Percentiles rank a stretch among this genome's conserved stretches.
Conservation (phyloP, 2,113 vertebrate species). For the Cyrtonyx montezumae region DNA sequence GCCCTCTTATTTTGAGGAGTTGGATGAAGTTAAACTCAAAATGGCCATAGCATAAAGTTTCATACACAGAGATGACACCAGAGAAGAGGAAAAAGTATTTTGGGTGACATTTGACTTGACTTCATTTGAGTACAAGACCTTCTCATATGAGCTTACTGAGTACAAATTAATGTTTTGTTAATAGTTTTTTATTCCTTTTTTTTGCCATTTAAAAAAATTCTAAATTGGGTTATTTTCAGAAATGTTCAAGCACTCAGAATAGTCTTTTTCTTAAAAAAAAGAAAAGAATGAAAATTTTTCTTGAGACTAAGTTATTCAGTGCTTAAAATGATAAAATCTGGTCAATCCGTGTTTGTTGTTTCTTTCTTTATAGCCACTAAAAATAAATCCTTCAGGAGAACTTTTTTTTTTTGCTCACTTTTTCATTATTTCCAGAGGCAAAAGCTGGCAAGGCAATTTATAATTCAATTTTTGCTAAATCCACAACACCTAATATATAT, state of each 20-base stretch:
- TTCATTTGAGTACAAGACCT: constrained; percentile 5
- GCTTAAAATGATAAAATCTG: constrained; percentile 73
- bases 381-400: constrained; percentile 82
- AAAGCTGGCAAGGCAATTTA: constrained; percentile 90
- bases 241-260: not conserved
- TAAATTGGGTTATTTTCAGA: constrained; percentile 38
- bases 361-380: constrained; percentile 77
- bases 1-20: not conserved
- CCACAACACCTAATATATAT: constrained; percentile 97
- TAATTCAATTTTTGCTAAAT: constrained; percentile 92
- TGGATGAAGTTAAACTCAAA: constrained; percentile 30
- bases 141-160: constrained; percentile 40
- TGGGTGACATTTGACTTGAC: constrained; percentile 55
- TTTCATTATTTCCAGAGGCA: constrained; percentile 90
- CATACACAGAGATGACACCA: constrained; percentile 23
- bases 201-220: not conserved
- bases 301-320: constrained; percentile 53
- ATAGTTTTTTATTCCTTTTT: not conserved
- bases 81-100: constrained; percentile 57
- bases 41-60: constrained; percentile 47
- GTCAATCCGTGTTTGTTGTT: constrained; percentile 74
- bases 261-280: not conserved
- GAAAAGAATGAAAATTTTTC: constrained; percentile 18
- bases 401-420: constrained; percentile 79
- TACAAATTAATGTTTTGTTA: constrained; percentile 43